Evolutionary conservation across 2,888 invertebrate species (phyloP), one percentile per base, ranked within the genome.

Genomic region (Gandaritis pyraliata): DNA sequence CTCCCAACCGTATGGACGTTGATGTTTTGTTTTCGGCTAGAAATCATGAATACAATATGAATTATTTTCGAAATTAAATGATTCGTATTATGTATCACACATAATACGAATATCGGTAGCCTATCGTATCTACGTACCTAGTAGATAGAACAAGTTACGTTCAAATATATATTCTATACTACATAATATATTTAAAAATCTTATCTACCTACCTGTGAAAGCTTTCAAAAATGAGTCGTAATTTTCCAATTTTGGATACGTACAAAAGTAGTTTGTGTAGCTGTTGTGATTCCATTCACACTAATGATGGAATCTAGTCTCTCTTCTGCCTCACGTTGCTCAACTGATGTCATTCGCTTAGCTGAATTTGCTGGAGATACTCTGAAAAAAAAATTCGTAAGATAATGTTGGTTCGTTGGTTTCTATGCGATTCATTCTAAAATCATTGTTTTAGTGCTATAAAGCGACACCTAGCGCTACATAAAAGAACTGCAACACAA

Each of bases 261-360:
- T 90, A 96, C 96, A 92, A 96, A 94, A 77, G 96, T 96, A 60
- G 96, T 96, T 90, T 96, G 96, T 48, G 95, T 95, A 65, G 95
- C 95, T 70, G 94, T 94, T 61, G 93, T 94, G 70, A 93, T 92
- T 45, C 93, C 93, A 80, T 93, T 93, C 76, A 91, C 72, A 76
- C 89, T 90, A 63, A 91, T 87, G 63, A 91, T 86, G 30, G 91
- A 90, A 66, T 92, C 91, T 56, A 92, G 71, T 73, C 81, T 84
- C 62, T 88, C 89, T 68, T 89, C 89, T 18, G 85, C 84, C 52
- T 85, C 87, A 4, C 84, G 83, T 57, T 85, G 86, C 58, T 88
- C 88, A 66, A 80, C 79, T 71, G 79, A 87, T 82, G 83, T 88
- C 38, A 76, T 94, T 77, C 94, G 93, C 83, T 94, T 95, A 60